Evolutionary conservation across 1,140 invertebrate genomes (phyloP).

Genomic region (Mylabris phalerata): DNA sequence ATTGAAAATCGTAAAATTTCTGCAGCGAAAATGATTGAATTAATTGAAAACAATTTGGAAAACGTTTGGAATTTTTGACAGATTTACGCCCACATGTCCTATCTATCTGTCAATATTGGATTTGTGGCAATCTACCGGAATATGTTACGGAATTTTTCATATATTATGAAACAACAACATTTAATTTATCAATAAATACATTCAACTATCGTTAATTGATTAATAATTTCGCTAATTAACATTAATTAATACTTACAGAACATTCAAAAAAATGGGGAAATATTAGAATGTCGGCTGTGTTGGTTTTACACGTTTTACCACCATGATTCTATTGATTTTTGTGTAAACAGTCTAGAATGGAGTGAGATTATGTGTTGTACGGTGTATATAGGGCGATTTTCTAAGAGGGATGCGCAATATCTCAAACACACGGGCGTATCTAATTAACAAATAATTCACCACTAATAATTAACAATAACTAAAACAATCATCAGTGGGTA

Average conservation of each 20-base stretch:
- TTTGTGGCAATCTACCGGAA: conserved; percentile 10
- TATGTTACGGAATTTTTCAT: conserved; percentile 23
- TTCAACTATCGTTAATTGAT: not conserved
- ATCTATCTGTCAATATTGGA: conserved; percentile 3
- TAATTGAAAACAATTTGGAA: not conserved
- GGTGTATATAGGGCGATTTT: too few relatives aligned
- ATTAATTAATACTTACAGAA: not conserved
- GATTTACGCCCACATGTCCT: conserved; percentile 29
- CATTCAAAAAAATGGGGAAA: not conserved
- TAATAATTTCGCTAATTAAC: not conserved
- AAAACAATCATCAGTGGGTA: too few relatives aligned
- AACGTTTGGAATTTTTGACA: conserved; percentile 17
- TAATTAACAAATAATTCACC: too few relatives aligned
- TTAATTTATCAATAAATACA: conserved; percentile 10
- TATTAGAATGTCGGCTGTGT: not conserved
- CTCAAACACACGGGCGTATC: too few relatives aligned
- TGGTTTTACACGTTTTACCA: not conserved
- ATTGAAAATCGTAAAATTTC: too few relatives aligned
- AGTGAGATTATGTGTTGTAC: too few relatives aligned
- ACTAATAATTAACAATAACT: too few relatives aligned
- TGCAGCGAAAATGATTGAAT: not conserved
- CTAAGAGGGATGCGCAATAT: too few relatives aligned
- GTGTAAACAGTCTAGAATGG: not conserved
- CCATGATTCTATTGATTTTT: not conserved
- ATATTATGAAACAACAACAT: conserved; percentile 23